Conservation (phyloP, 2,888 invertebrate species). For the Didymodactylos carnosus region DNA sequence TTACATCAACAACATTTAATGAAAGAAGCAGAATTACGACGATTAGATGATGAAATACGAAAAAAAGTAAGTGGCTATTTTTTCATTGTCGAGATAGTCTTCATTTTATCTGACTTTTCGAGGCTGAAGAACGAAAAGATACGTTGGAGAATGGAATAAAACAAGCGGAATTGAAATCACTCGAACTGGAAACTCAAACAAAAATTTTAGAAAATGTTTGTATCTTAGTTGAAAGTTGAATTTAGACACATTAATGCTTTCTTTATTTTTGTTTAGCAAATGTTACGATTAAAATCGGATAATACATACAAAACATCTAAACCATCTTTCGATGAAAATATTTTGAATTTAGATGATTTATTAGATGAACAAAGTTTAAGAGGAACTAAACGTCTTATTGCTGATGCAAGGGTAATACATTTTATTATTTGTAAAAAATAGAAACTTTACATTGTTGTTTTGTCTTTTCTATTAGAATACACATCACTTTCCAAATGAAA, state of each 20-base stretch:
- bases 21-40: not conserved
- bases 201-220: not conserved
- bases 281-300: not conserved
- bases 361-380: not conserved
- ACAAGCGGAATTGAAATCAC: not conserved
- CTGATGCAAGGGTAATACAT: not conserved
- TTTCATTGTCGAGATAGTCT: too few species aligned
- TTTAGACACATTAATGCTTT: too few species aligned
- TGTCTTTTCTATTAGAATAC: not conserved
- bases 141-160: not conserved
- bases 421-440: too few species aligned
- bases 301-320: too few species aligned
- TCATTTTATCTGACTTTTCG: too few species aligned
- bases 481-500: not conserved
- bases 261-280: not conserved
- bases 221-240: too few species aligned
- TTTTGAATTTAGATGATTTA: not conserved
- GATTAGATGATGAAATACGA: not conserved
- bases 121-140: not conserved
- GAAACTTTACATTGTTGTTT: not conserved
- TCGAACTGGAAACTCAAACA: not conserved
- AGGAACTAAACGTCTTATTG: not conserved
- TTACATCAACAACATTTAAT: not conserved
- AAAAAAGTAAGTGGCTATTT: not conserved
- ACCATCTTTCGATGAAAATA: not conserved